A percentile compares a stretch with the other conserved stretches of the same genome.
Conservation (phyloP, 2,888 invertebrate genomes). For the Synanthedon tipuliformis region DNA sequence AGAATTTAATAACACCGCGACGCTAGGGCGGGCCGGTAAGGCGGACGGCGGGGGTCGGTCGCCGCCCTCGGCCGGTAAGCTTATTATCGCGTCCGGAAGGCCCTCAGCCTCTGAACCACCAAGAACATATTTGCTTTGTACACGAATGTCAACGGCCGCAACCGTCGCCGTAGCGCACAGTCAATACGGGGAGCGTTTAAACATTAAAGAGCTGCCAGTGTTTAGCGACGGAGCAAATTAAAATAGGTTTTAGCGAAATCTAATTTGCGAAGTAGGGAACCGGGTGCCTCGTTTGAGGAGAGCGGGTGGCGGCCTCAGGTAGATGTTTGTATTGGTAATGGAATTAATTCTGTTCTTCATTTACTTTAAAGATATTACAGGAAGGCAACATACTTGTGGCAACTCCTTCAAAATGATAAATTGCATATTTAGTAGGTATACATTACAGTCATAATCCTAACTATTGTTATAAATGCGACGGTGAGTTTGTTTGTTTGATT, state of each 20-base stretch:
- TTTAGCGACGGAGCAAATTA: conserved; percentile 66
- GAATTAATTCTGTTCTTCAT: conserved; percentile 53
- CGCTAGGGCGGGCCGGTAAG: conserved; percentile 30
- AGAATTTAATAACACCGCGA: conserved; percentile 62
- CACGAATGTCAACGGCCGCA: conserved; percentile 44
- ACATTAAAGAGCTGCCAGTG: conserved; percentile 63
- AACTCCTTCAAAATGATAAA: neutral
- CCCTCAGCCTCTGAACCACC: conserved; percentile 22
- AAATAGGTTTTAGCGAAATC: conserved; percentile 68
- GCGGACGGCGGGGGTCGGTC: conserved; percentile 17
- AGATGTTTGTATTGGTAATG: conserved; percentile 60
- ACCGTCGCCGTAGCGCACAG: conserved; percentile 26
- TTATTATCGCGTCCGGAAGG: conserved; percentile 48
- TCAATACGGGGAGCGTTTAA: conserved; percentile 52
- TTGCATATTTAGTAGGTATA: no score
- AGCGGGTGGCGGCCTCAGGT: conserved; percentile 35
- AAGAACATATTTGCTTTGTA: conserved; percentile 60
- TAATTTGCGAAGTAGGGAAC: conserved; percentile 61
- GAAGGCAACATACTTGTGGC: neutral
- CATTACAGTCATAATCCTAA: no score
- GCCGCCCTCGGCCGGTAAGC: conserved; percentile 49
- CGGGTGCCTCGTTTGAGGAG: conserved; percentile 44
- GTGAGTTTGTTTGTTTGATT: no score
- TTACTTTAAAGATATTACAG: neutral
- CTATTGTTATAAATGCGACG: no score